These are phyloP conservation scores for Conops quadrifasciatus DNA, from an alignment of 2,888 invertebrate genomes.

Conservation along the genomic window DNA sequence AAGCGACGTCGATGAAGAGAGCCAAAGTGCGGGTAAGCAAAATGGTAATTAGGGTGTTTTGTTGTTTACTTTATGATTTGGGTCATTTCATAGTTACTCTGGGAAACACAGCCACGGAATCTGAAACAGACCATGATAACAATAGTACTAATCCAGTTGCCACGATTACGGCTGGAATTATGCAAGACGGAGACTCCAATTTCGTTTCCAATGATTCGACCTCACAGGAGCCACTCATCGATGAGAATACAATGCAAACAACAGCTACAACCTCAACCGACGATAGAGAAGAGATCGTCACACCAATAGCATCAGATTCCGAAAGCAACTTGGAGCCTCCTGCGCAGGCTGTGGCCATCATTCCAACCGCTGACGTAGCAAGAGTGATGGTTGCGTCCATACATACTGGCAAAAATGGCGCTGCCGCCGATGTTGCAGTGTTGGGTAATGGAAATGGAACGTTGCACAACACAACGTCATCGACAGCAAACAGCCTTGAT, in stretches of 20 bases:
- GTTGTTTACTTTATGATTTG: slow-evolving; percentile 10
- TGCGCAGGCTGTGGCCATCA: slow-evolving; percentile 36
- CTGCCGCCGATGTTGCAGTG: slow-evolving; percentile 52
- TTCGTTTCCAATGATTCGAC: slow-evolving; percentile 63
- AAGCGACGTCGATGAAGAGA: slow-evolving; percentile 58
- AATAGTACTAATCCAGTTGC: slow-evolving; percentile 53
- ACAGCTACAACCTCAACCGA: slow-evolving; percentile 67
- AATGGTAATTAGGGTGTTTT: not conserved
- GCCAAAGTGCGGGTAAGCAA: slow-evolving; percentile 53
- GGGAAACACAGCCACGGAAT: slow-evolving; percentile 54
- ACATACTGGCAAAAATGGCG: slow-evolving; percentile 38
- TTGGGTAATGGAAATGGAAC: slow-evolving; percentile 56
- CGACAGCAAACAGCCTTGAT: slow-evolving; percentile 43
- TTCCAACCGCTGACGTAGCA: slow-evolving; percentile 10
- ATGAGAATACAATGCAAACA: slow-evolving; percentile 67
- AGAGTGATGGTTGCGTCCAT: slow-evolving; percentile 31
- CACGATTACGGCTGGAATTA: slow-evolving; percentile 32
- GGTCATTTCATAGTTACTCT: slow-evolving; percentile 41
- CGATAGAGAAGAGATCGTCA: slow-evolving; percentile 44
- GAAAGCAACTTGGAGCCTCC: slow-evolving; percentile 81
- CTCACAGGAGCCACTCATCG: slow-evolving; percentile 61
- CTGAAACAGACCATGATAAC: slow-evolving; percentile 57
- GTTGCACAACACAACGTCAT: slow-evolving; percentile 31
- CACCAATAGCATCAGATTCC: slow-evolving; percentile 68
- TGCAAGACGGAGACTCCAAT: slow-evolving; percentile 60